Conservation (phyloP, 2,113 vertebrate genomes). For the Melanerpes formicivorus region DNA sequence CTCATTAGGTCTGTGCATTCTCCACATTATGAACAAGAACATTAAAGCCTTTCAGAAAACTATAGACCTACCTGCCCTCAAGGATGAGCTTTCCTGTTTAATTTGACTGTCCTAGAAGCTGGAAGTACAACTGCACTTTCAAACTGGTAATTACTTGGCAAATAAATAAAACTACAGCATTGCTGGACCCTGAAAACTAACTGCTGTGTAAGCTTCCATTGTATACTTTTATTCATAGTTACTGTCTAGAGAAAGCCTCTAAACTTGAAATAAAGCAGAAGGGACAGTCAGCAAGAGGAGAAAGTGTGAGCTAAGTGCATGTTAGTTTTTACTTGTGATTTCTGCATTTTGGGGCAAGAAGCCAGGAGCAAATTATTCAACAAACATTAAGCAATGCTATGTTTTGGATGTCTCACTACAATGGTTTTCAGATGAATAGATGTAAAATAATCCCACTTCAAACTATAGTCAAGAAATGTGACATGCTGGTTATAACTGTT, state of each 20-base stretch:
- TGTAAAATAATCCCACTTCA: not conserved
- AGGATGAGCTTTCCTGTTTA: not conserved
- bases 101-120: not conserved
- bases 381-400: not conserved
- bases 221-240: not conserved
- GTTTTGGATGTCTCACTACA: not conserved
- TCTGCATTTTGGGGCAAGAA: not conserved
- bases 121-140: not conserved
- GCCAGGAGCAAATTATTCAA: conserved; percentile 4
- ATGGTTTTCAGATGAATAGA: not conserved
- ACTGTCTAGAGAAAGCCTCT: not conserved
- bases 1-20: not conserved
- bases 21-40: not conserved
- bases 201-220: not conserved
- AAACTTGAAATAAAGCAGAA: not conserved
- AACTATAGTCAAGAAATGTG: not conserved
- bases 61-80: not conserved
- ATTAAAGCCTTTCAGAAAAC: not conserved
- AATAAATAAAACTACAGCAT: not conserved
- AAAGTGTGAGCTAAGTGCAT: not conserved
- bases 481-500: not conserved
- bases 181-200: not conserved
- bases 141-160: not conserved
- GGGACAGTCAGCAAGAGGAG: not conserved
- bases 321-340: not conserved